Conservation (phyloP, 2,888 invertebrate genomes). For the Limnephilus rhombicus region DNA sequence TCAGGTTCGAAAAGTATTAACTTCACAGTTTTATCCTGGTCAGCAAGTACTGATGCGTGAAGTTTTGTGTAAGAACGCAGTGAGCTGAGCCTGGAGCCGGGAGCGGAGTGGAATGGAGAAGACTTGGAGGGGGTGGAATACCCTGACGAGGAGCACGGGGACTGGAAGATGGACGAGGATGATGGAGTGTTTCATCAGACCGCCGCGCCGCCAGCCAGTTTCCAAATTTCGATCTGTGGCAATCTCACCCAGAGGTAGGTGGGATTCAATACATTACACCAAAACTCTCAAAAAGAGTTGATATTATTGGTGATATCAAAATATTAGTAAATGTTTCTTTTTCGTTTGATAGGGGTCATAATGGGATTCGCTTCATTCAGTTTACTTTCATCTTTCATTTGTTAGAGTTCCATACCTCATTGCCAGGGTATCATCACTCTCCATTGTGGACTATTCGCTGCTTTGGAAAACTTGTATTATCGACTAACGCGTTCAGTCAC, state of each 20-base stretch:
- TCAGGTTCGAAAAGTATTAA: background rate
- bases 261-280: background rate
- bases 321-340: too few relatives aligned
- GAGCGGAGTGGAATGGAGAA: conserved; percentile 23
- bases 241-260: conserved; percentile 74
- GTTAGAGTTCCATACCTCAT: too few relatives aligned
- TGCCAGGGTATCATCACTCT: too few relatives aligned
- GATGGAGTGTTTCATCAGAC: conserved; percentile 74
- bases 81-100: conserved; percentile 35
- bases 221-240: conserved; percentile 76
- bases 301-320: too few relatives aligned
- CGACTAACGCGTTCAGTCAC: too few relatives aligned
- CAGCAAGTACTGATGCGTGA: background rate
- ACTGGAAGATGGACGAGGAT: conserved; percentile 58
- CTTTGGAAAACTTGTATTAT: too few relatives aligned
- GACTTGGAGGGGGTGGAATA: conserved; percentile 48
- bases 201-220: conserved; percentile 73
- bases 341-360: too few relatives aligned
- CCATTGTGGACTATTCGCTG: too few relatives aligned
- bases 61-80: conserved; percentile 53
- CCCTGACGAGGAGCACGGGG: conserved; percentile 47
- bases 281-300: too few relatives aligned
- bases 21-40: background rate
- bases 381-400: too few relatives aligned
- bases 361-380: too few relatives aligned